Evolutionary conservation across 2,113 vertebrate species (phyloP).

Genomic region (Phalacrocorax brasilianus): DNA sequence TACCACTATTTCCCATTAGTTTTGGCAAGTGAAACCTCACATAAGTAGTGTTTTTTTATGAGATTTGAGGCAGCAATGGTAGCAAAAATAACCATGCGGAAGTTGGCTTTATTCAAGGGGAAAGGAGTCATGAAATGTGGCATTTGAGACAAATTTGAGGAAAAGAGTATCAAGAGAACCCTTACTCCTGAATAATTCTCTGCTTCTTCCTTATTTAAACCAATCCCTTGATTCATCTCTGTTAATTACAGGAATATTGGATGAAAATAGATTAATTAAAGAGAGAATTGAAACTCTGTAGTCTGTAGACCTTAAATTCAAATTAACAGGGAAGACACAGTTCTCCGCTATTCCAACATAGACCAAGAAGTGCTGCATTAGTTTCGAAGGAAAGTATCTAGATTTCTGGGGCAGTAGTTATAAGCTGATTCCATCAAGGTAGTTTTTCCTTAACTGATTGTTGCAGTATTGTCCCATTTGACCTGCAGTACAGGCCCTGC

Average conservation of each 20-base stretch:
- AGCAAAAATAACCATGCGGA: background rate
- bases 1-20: background rate
- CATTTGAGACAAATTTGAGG: background rate
- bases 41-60: background rate
- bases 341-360: background rate
- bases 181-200: background rate
- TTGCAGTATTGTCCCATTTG: background rate
- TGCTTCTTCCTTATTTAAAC: background rate
- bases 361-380: background rate
- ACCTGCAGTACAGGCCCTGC: background rate
- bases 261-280: conserved; percentile 28
- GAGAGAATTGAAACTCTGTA: background rate
- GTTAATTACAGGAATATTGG: background rate
- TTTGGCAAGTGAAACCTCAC: background rate
- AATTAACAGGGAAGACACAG: background rate
- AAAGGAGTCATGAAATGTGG: background rate
- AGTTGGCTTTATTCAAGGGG: background rate
- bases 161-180: background rate
- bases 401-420: background rate
- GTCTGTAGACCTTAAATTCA: background rate
- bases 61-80: background rate
- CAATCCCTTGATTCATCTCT: background rate
- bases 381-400: background rate
- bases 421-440: background rate
- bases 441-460: background rate